Conservation (phyloP, 2,888 invertebrate genomes). For the Antheraea assamensis region DNA sequence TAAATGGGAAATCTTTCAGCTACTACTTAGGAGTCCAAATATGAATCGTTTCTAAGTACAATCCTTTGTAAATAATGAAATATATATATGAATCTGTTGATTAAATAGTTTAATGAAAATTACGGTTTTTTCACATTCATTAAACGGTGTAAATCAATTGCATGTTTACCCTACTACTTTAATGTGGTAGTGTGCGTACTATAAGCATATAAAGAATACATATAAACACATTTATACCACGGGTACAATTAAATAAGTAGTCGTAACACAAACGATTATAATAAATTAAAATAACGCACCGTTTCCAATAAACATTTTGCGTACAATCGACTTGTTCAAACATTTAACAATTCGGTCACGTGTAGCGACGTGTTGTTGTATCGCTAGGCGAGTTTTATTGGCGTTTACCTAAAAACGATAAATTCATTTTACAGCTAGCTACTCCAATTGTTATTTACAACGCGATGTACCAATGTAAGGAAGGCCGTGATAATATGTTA, state of each 20-base stretch:
- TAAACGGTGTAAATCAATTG: not conserved
- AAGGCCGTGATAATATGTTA: not conserved
- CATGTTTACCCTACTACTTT: not conserved
- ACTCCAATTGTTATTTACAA: conserved; percentile 17
- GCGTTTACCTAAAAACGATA: conserved; percentile 17
- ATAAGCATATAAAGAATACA: not conserved
- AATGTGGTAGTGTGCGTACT: not conserved
- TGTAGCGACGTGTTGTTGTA: conserved; percentile 6
- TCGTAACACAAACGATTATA: not conserved
- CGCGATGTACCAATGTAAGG: not conserved
- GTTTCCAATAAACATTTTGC: conserved; percentile 7
- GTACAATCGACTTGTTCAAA: conserved; percentile 15
- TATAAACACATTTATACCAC: not conserved
- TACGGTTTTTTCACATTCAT: no score
- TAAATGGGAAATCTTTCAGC: no score
- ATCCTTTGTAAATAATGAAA: no score
- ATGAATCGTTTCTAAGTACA: no score
- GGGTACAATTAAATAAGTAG: not conserved
- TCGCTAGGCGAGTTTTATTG: not conserved
- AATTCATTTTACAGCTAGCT: conserved; percentile 17
- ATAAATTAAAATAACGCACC: conserved; percentile 6
- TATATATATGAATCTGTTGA: no score
- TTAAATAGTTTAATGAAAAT: no score
- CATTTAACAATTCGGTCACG: conserved; percentile 21
- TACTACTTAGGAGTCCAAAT: no score